Percentiles rank a stretch among this genome's conserved stretches.
Evolutionary conservation across 2,888 invertebrate genomes (phyloP).

Genomic region (Neoaliturus tenellus): DNA sequence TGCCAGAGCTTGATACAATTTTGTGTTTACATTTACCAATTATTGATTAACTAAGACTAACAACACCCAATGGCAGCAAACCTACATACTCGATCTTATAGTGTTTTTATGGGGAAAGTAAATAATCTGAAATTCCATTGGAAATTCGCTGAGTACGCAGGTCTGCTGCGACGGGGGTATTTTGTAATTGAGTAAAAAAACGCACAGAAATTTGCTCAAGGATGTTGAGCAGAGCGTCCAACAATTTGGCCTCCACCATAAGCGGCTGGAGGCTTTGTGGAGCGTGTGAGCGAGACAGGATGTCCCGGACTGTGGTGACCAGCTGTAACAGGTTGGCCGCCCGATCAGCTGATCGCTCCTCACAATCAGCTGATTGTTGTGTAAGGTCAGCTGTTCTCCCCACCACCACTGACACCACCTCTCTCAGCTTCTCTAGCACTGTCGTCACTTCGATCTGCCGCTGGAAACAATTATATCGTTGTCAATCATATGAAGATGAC

Average conservation of each 20-base stretch:
- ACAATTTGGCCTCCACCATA: constrained; percentile 50
- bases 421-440: constrained; percentile 70
- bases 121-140: too few species aligned
- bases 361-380: background rate
- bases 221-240: constrained; percentile 54
- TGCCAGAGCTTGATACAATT: too few species aligned
- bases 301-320: constrained; percentile 24
- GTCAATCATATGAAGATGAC: too few species aligned
- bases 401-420: constrained; percentile 50
- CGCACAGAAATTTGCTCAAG: constrained; percentile 48
- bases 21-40: too few species aligned
- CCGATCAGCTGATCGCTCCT: background rate
- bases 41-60: too few species aligned
- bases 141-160: too few species aligned
- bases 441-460: constrained; percentile 77
- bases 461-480: constrained; percentile 72
- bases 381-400: background rate
- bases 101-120: too few species aligned
- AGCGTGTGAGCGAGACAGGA: background rate
- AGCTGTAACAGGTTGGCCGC: constrained; percentile 36
- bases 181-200: too few species aligned
- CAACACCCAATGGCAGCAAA: too few species aligned
- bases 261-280: constrained; percentile 20
- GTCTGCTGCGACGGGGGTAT: too few species aligned
- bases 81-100: too few species aligned